A percentile compares a stretch with the other conserved stretches of the same genome.
These are phyloP conservation scores for Atopsyche davidsoni DNA, from an alignment of 1,140 invertebrate species.

Conservation along the genomic window DNA sequence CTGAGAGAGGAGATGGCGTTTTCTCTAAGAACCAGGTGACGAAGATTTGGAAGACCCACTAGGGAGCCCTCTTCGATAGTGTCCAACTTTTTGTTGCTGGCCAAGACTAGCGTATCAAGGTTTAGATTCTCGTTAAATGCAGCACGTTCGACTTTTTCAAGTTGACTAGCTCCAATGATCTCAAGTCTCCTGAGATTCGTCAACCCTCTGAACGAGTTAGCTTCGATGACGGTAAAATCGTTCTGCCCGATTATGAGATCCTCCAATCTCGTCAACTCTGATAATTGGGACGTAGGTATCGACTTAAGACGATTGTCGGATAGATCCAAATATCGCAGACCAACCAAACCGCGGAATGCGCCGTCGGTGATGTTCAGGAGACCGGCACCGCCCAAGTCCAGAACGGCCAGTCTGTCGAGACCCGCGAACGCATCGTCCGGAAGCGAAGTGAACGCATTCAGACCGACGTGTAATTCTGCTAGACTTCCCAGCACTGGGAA, in stretches of 20 bases:
- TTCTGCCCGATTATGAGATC: conserved; percentile 78
- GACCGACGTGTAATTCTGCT: conserved; percentile 75
- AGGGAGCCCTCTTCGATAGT: conserved; percentile 68
- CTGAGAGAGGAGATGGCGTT: conserved; percentile 69
- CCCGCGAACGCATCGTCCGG: conserved; percentile 69
- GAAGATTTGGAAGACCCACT: conserved; percentile 69
- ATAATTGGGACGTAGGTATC: conserved; percentile 70
- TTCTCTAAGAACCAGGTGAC: conserved; percentile 67
- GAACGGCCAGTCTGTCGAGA: conserved; percentile 62
- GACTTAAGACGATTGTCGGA: conserved; percentile 68
- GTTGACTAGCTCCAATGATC: conserved; percentile 64
- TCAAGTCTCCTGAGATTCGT: conserved; percentile 69
- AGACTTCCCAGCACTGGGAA: conserved; percentile 65
- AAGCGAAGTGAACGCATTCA: conserved; percentile 71
- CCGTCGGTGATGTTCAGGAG: conserved; percentile 67
- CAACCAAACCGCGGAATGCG: conserved; percentile 69
- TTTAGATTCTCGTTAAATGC: conserved; percentile 75
- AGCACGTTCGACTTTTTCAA: conserved; percentile 65
- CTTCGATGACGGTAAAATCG: conserved; percentile 60
- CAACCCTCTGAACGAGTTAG: conserved; percentile 69
- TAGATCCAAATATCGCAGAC: conserved; percentile 67
- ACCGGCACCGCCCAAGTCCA: conserved; percentile 75
- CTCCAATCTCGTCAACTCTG: conserved; percentile 65
- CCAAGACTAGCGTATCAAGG: conserved; percentile 68
- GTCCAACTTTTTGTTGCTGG: conserved; percentile 67